phyloP scores from a whole-genome alignment of 2,797 vertebrate genomes.

The Pyrocephalus nanus region DNA sequence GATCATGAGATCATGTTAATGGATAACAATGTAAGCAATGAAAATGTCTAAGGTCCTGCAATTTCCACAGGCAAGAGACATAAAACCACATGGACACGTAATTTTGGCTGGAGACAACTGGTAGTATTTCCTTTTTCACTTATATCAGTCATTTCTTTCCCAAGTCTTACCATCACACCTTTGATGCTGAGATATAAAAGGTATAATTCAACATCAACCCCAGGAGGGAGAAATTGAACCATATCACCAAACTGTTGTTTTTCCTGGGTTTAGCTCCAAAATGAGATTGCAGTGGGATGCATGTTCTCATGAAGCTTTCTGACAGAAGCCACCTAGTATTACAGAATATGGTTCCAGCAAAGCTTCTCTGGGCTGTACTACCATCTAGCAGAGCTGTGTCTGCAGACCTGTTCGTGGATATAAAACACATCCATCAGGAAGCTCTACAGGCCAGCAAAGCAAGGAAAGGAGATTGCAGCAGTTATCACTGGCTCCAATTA shows the following conservation, averaged over 20 bases:
- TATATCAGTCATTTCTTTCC: neutral
- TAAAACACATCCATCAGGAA: neutral
- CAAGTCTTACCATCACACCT: neutral
- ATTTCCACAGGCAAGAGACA: neutral
- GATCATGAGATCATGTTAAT: neutral
- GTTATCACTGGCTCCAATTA: neutral
- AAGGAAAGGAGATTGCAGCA: constrained; percentile 1
- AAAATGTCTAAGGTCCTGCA: neutral
- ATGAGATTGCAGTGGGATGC: neutral
- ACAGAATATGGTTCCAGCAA: neutral
- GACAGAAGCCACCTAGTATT: neutral
- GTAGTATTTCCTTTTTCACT: neutral
- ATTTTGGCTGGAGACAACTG: neutral
- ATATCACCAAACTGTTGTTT: neutral
- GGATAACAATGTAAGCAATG: neutral
- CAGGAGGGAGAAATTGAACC: neutral
- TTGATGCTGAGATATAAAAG: neutral
- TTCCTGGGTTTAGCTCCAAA: neutral
- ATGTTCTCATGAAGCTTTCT: neutral
- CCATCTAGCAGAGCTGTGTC: neutral
- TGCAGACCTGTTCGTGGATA: neutral
- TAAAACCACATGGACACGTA: neutral
- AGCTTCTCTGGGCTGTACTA: neutral
- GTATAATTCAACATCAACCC: neutral
- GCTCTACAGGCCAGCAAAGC: neutral